Evolutionary conservation across 2,888 invertebrate genomes (phyloP).

Genomic region (Minunthozetes semirufus): DNA sequence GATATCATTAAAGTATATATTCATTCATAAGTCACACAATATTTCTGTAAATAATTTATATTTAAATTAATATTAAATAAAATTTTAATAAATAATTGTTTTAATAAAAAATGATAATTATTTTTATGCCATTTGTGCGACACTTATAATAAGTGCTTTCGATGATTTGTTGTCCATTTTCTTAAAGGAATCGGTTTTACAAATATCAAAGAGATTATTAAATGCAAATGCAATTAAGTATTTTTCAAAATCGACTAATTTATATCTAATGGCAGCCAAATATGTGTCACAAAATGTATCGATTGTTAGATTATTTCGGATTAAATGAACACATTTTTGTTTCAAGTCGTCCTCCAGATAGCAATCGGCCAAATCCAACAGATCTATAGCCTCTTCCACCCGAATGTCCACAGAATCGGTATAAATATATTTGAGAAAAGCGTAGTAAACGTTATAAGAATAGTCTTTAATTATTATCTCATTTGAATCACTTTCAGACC

Average conservation of each 20-base stretch:
- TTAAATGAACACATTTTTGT: constrained; percentile 29
- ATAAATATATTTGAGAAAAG: constrained; percentile 33
- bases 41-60: neutral
- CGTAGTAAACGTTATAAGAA: constrained; percentile 28
- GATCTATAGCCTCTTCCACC: constrained; percentile 25
- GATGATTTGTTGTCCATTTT: constrained; percentile 26
- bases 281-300: constrained; percentile 32
- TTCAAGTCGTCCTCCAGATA: constrained; percentile 33
- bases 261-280: constrained; percentile 22
- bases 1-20: no score
- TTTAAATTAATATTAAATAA: neutral
- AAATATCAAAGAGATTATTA: constrained; percentile 34
- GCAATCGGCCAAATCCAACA: constrained; percentile 35
- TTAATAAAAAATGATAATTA: neutral
- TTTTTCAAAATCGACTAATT: constrained; percentile 31
- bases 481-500: constrained; percentile 30
- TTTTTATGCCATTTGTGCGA: constrained; percentile 31
- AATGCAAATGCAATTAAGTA: constrained; percentile 21
- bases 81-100: neutral
- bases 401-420: constrained; percentile 29
- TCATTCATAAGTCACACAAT: no score
- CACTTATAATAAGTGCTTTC: constrained; percentile 25
- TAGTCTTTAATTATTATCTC: constrained; percentile 28
- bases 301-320: constrained; percentile 20
- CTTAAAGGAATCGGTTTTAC: constrained; percentile 22